phyloP scores from a whole-genome alignment of 2,888 invertebrate genomes.

The Polyploca ridens region DNA sequence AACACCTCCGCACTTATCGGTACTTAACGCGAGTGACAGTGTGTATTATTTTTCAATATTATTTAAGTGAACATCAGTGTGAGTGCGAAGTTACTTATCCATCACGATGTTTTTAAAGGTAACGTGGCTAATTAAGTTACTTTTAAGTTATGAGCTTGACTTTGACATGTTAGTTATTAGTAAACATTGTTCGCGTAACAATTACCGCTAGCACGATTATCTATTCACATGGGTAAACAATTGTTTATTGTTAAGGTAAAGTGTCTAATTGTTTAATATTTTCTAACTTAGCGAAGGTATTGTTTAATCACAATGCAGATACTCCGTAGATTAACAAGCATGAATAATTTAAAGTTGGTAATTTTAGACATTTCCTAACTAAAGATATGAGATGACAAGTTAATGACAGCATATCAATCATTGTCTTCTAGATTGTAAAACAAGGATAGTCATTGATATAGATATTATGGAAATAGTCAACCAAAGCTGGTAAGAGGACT shows the following conservation, averaged over 20 bases:
- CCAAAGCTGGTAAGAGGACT: too few species aligned
- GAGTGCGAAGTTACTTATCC: slow-evolving; percentile 26
- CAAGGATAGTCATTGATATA: not conserved
- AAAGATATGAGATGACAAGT: not conserved
- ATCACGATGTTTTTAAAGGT: slow-evolving; percentile 62
- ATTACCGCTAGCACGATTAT: slow-evolving; percentile 43
- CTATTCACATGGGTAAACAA: slow-evolving; percentile 42
- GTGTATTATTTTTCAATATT: slow-evolving; percentile 42
- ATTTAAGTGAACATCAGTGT: slow-evolving; percentile 43
- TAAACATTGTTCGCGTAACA: slow-evolving; percentile 54
- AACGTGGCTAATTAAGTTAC: slow-evolving; percentile 33
- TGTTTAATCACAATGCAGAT: slow-evolving; percentile 7
- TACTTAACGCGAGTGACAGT: slow-evolving; percentile 72
- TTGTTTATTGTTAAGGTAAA: slow-evolving; percentile 37
- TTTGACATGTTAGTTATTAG: slow-evolving; percentile 44
- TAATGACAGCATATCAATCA: slow-evolving; percentile 5
- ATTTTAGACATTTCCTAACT: not conserved
- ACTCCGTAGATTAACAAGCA: slow-evolving; percentile 3
- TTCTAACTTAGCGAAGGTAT: not conserved
- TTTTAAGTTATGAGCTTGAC: slow-evolving; percentile 45
- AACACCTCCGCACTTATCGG: slow-evolving; percentile 57
- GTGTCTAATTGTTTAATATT: slow-evolving; percentile 12
- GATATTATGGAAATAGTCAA: not conserved
- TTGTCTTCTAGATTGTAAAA: not conserved
- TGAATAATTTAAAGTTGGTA: not conserved